Percentiles rank a stretch among this genome's conserved stretches.
These are phyloP conservation scores for Drosophila oshimai DNA, from an alignment of 1,140 invertebrate genomes.

Conservation along the genomic window DNA sequence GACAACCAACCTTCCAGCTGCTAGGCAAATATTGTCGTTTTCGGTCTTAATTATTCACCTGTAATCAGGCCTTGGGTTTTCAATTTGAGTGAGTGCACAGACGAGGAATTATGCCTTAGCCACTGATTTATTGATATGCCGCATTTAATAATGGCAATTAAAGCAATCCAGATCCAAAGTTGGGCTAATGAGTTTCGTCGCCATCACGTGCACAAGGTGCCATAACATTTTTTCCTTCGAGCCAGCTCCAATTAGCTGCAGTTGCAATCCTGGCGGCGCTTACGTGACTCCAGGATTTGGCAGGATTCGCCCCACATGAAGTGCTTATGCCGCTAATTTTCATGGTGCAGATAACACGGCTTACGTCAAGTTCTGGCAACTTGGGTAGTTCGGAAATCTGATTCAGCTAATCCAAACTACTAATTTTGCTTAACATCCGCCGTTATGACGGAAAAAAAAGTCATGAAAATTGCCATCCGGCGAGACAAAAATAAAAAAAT, in stretches of 20 bases:
- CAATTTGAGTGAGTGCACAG: slow-evolving; percentile 48
- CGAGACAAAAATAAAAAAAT: neutral
- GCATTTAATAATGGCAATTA: slow-evolving; percentile 35
- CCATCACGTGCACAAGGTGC: slow-evolving; percentile 39
- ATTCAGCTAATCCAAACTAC: slow-evolving; percentile 34
- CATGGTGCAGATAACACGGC: slow-evolving; percentile 25
- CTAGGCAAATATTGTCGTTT: slow-evolving; percentile 35
- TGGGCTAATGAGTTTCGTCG: slow-evolving; percentile 29
- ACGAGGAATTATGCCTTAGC: slow-evolving; percentile 11
- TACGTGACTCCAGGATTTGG: slow-evolving; percentile 46
- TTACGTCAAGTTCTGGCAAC: slow-evolving; percentile 34
- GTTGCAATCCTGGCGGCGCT: slow-evolving; percentile 42
- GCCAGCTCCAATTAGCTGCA: slow-evolving; percentile 53
- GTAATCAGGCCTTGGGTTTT: slow-evolving; percentile 31
- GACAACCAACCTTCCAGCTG: slow-evolving; percentile 11
- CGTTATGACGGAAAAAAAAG: neutral
- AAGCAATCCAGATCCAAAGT: neutral
- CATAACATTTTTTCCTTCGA: slow-evolving; percentile 53
- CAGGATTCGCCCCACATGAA: slow-evolving; percentile 15
- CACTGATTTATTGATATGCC: slow-evolving; percentile 43
- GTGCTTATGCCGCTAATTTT: slow-evolving; percentile 37
- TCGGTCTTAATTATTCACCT: slow-evolving; percentile 39
- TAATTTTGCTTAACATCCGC: slow-evolving; percentile 9
- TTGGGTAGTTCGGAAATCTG: neutral
- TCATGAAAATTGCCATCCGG: slow-evolving; percentile 5